These are phyloP conservation scores for Encarsia formosa DNA, from an alignment of 2,888 invertebrate species.

Conservation along the genomic window DNA sequence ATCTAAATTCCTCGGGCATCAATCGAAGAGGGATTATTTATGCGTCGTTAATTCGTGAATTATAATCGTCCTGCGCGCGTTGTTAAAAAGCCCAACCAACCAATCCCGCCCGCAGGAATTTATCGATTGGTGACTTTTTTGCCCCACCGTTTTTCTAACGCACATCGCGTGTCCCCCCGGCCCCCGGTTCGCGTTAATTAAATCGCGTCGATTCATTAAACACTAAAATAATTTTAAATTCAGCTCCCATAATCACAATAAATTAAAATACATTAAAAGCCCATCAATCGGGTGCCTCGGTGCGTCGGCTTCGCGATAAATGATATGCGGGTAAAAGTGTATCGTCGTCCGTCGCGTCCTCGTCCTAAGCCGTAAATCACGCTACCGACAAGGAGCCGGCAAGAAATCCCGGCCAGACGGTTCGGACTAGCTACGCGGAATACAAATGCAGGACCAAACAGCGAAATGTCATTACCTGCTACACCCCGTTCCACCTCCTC, in stretches of 20 bases:
- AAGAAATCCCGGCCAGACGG: not conserved
- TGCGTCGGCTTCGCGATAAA: too few relatives aligned
- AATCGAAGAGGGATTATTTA: too few relatives aligned
- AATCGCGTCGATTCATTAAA: constrained; percentile 13
- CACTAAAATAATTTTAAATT: not conserved
- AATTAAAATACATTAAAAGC: constrained; percentile 25
- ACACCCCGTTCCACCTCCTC: too few relatives aligned
- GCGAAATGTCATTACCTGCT: constrained; percentile 16
- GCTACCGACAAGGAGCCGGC: constrained; percentile 7
- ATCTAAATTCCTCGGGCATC: too few relatives aligned
- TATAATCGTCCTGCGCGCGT: too few relatives aligned
- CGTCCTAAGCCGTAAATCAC: too few relatives aligned
- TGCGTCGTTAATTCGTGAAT: too few relatives aligned
- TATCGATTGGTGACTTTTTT: too few relatives aligned
- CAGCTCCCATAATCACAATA: constrained; percentile 19
- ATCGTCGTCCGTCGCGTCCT: too few relatives aligned
- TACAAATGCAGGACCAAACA: constrained; percentile 8
- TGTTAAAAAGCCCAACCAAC: too few relatives aligned
- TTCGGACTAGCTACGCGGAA: constrained; percentile 5
- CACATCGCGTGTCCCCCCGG: not conserved
- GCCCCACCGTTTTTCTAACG: too few relatives aligned
- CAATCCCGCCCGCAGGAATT: too few relatives aligned
- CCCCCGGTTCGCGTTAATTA: constrained; percentile 11
- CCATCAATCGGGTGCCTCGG: constrained; percentile 24
- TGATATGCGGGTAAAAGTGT: constrained; percentile 6